phyloP scores from a whole-genome alignment of 2,888 invertebrate species.

The Escarpia spicata region DNA sequence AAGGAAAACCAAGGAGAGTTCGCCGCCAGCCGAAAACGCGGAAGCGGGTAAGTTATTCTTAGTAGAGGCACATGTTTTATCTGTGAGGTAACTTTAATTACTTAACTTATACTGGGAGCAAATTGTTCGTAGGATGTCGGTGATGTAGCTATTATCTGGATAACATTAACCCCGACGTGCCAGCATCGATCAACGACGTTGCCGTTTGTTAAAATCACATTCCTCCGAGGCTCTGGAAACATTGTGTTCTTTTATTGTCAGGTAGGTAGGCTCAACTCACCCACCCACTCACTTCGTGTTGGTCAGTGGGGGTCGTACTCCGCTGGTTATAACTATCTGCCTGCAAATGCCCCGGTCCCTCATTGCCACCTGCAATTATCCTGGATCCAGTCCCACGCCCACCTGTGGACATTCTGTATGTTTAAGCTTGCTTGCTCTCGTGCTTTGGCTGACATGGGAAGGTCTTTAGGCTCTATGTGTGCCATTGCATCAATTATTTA shows the following conservation, averaged over 20 bases:
- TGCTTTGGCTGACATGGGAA: no score
- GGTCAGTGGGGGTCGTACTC: no score
- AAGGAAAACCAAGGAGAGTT: neutral
- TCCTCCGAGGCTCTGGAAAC: neutral
- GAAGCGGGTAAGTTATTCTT: neutral
- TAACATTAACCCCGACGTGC: neutral
- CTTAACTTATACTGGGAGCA: neutral
- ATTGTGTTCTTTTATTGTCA: neutral
- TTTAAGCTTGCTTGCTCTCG: no score
- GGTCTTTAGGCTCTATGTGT: no score
- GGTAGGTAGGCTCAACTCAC: neutral
- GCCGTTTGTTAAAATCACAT: neutral
- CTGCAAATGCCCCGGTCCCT: no score
- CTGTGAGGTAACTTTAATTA: neutral
- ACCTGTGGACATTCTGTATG: no score
- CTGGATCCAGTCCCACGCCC: no score
- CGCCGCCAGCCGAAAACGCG: neutral
- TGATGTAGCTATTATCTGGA: neutral
- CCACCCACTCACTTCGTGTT: no score
- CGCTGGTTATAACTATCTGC: no score
- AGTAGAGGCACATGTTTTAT: no score
- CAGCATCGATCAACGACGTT: neutral
- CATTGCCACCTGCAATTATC: no score
- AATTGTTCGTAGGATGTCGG: neutral
- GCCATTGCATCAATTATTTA: no score